These are phyloP conservation scores for Scolopax mira DNA, from an alignment of 2,113 vertebrate genomes.

Conservation along the genomic window DNA sequence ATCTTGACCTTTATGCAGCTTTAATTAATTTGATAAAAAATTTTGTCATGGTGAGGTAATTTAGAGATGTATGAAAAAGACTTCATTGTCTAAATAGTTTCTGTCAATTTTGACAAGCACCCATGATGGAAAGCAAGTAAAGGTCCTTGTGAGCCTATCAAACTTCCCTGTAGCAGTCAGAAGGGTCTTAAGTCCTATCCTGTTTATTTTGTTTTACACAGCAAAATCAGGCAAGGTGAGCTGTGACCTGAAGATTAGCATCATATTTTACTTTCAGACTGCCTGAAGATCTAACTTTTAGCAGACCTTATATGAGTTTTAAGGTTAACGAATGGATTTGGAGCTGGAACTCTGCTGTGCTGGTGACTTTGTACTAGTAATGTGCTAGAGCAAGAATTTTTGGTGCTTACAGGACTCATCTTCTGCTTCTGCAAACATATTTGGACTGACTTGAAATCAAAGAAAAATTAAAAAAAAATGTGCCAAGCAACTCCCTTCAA, in stretches of 20 bases:
- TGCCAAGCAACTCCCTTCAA: not conserved
- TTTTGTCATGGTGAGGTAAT: not conserved
- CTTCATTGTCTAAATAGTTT: not conserved
- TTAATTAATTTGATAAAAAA: constrained; percentile 52
- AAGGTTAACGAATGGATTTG: not conserved
- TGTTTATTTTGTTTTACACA: not conserved
- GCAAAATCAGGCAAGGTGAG: not conserved
- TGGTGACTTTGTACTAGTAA: not conserved
- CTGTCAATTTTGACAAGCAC: not conserved
- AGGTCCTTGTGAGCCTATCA: not conserved
- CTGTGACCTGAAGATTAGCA: not conserved
- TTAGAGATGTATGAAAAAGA: not conserved
- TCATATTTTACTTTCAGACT: not conserved
- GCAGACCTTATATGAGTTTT: not conserved
- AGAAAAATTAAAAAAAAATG: not conserved
- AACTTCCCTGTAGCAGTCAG: not conserved
- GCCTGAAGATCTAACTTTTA: not conserved
- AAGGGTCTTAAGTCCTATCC: not conserved
- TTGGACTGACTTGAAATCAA: not conserved
- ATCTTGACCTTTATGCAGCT: constrained; percentile 35
- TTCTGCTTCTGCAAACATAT: not conserved
- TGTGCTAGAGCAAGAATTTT: not conserved
- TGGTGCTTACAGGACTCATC: not conserved
- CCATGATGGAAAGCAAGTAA: not conserved
- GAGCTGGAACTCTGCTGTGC: not conserved